Conservation (phyloP, 2,113 vertebrate genomes). For the Tretioscincus oriximinensis region DNA sequence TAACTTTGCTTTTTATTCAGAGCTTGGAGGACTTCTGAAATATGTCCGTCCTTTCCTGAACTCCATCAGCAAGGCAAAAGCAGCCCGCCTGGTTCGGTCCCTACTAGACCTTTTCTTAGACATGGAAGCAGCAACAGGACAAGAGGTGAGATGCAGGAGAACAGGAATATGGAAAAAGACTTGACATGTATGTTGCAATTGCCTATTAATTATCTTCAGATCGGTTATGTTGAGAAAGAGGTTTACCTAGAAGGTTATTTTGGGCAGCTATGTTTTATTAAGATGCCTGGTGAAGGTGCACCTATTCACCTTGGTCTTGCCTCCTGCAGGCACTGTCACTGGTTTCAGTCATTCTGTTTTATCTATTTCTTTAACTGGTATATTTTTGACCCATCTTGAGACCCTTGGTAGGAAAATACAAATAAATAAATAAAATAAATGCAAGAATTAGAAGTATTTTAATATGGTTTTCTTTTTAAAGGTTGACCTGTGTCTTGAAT, state of each 20-base stretch:
- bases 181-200: constrained; percentile 10
- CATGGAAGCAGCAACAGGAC: constrained; percentile 98
- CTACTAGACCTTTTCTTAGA: constrained; percentile 96
- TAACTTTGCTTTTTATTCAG: constrained; percentile 63
- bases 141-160: constrained; percentile 89
- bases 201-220: neutral
- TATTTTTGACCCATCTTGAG: no score
- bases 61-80: constrained; percentile 93
- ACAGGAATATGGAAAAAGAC: neutral
- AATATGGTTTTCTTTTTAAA: constrained; percentile 44
- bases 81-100: constrained; percentile 91
- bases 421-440: neutral
- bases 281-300: no score
- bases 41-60: constrained; percentile 97
- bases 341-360: no score
- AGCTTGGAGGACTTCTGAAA: constrained; percentile 96
- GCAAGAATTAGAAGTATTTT: neutral
- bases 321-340: no score
- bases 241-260: neutral
- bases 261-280: no score
- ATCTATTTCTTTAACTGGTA: no score
- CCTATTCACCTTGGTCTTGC: no score
- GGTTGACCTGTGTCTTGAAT: constrained; percentile 95
- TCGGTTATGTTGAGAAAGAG: neutral
- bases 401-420: no score